phyloP scores from a whole-genome alignment of 2,888 invertebrate genomes.

The Lutraria lutraria region DNA sequence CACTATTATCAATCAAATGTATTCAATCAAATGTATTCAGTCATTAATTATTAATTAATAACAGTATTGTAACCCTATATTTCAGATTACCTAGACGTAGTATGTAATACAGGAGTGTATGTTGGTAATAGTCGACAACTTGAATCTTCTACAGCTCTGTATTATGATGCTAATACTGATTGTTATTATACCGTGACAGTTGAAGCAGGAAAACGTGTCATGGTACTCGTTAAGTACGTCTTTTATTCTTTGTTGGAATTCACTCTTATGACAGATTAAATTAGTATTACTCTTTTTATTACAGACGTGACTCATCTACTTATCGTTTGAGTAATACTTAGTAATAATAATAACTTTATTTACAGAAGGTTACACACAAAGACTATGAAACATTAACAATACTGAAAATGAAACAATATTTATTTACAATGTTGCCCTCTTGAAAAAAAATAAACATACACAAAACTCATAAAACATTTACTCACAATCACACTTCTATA shows the following conservation, averaged over 20 bases:
- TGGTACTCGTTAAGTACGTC: constrained; percentile 49
- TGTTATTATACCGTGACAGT: constrained; percentile 52
- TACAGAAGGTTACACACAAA: background rate
- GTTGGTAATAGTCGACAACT: constrained; percentile 46
- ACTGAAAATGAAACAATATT: no score
- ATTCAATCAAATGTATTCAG: no score
- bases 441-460: no score
- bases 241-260: background rate
- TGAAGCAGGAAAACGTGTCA: constrained; percentile 50
- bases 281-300: background rate
- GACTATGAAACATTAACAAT: background rate
- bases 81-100: constrained; percentile 52
- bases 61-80: background rate
- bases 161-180: constrained; percentile 38
- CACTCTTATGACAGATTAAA: background rate
- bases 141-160: constrained; percentile 53
- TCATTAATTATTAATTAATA: no score
- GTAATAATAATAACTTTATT: background rate
- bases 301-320: background rate
- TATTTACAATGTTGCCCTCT: no score
- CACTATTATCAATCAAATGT: no score
- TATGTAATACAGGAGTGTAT: constrained; percentile 44
- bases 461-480: no score
- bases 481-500: no score
- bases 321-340: background rate